Conservation (phyloP, 2,113 vertebrate species). For the Ochotona curzoniae region DNA sequence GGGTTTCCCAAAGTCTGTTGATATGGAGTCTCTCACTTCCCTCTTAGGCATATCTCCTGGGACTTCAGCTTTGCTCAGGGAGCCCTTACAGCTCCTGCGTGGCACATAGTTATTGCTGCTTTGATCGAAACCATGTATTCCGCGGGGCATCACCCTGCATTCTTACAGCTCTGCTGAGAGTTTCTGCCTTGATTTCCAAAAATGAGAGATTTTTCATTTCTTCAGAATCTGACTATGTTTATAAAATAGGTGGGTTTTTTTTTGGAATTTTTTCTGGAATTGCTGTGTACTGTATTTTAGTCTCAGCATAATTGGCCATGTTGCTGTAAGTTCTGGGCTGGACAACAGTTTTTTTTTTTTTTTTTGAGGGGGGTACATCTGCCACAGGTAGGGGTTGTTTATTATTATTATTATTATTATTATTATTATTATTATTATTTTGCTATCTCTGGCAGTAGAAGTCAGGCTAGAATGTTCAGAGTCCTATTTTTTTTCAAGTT, state of each 20-base stretch:
- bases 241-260: not conserved
- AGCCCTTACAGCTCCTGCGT: not conserved
- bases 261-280: not conserved
- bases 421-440: not conserved
- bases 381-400: not conserved
- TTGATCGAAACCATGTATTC: accelerated
- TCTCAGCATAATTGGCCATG: not conserved
- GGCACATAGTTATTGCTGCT: not conserved
- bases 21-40: not conserved
- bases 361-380: not conserved
- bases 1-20: not conserved
- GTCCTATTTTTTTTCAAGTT: constrained; percentile 5
- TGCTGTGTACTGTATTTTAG: not conserved
- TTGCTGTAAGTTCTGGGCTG: not conserved
- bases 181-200: not conserved
- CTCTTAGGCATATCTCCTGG: not conserved
- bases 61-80: not conserved
- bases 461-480: constrained; percentile 23
- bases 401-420: not conserved
- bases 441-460: constrained; percentile 26
- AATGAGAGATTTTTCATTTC: not conserved
- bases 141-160: not conserved
- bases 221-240: not conserved
- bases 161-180: not conserved
- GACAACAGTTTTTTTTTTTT: not conserved